Conservation (phyloP, 92 coral and sea anemone species). For the Pocillopora grandis region DNA sequence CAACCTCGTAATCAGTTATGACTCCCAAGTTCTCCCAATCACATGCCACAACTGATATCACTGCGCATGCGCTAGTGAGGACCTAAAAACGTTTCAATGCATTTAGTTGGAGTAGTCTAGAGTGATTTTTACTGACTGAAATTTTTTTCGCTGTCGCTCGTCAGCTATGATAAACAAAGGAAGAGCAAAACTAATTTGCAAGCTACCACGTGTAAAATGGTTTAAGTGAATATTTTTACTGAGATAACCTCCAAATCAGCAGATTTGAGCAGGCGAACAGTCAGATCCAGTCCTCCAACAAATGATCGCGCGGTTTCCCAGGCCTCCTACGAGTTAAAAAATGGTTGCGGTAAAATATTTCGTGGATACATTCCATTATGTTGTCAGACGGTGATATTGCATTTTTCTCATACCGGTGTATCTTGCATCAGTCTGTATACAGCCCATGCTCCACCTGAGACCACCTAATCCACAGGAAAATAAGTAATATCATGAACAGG, state of each 20-base stretch:
- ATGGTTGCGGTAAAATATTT: background rate
- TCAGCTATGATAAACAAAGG: too few relatives aligned
- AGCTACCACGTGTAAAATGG: too few relatives aligned
- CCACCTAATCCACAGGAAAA: slow-evolving; percentile 7
- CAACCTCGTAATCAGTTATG: slow-evolving; percentile 88
- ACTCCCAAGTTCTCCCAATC: slow-evolving; percentile 91
- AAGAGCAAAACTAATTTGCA: too few relatives aligned
- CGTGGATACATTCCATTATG: too few relatives aligned
- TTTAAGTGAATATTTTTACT: too few relatives aligned
- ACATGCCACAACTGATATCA: slow-evolving; percentile 81
- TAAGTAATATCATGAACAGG: slow-evolving; percentile 4
- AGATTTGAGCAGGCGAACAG: slow-evolving; percentile 72
- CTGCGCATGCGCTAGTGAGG: slow-evolving; percentile 87
- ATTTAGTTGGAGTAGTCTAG: background rate
- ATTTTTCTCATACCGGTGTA: slow-evolving; percentile 65
- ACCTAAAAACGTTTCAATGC: slow-evolving; percentile 51
- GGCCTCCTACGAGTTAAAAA: slow-evolving; percentile 59
- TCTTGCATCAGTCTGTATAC: slow-evolving; percentile 81
- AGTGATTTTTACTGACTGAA: too few relatives aligned
- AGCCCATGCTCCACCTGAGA: slow-evolving; percentile 84
- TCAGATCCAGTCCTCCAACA: slow-evolving; percentile 92
- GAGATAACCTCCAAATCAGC: slow-evolving; percentile 66
- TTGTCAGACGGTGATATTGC: background rate
- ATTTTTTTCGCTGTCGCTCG: too few relatives aligned
- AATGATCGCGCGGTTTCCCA: slow-evolving; percentile 92